Percentiles rank a stretch among this genome's conserved stretches.
Evolutionary conservation across 30 jellyfish, hydroid and myxozoan species (phyloP).

Genomic region (Turritopsis dohrnii): DNA sequence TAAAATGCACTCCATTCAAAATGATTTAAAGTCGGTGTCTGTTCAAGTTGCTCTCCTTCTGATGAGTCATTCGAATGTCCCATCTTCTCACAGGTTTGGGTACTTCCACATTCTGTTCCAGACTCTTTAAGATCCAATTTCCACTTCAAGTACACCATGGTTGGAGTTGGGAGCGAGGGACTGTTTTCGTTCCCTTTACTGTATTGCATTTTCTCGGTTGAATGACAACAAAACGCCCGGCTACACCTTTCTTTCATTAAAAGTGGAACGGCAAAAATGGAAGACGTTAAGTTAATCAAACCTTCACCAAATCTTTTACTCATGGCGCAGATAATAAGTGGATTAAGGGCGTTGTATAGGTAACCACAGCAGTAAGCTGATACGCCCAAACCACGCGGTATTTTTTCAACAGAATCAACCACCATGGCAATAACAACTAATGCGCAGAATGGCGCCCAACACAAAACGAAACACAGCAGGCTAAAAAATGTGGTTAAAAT

Average conservation of each 20-base stretch:
- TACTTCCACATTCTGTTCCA: neutral
- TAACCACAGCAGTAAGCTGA: slow-evolving; percentile 98
- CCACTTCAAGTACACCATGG: neutral
- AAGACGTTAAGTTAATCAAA: slow-evolving; percentile 15
- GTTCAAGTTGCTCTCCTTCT: neutral
- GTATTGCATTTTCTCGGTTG: neutral
- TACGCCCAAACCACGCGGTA: slow-evolving; percentile 90
- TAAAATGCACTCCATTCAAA: neutral
- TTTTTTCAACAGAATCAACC: slow-evolving; percentile 29
- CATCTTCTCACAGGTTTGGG: neutral
- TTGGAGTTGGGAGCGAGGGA: neutral
- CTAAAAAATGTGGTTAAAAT: slow-evolving; percentile 74
- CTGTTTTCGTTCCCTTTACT: neutral
- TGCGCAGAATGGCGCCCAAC: slow-evolving; percentile 91
- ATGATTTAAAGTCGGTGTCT: neutral
- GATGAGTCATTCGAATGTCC: neutral
- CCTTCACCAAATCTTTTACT: slow-evolving; percentile 88
- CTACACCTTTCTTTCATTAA: neutral
- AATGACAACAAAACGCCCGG: neutral
- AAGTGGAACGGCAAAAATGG: neutral
- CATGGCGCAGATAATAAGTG: slow-evolving; percentile 72
- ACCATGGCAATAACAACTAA: slow-evolving; percentile 47
- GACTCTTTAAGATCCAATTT: neutral
- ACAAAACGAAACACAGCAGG: slow-evolving; percentile 62
- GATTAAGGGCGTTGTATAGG: slow-evolving; percentile 78